A percentile compares a stretch with the other conserved stretches of the same genome.
Conservation (phyloP, 1,140 invertebrate genomes). For the Phenacoccus solenopsis region DNA sequence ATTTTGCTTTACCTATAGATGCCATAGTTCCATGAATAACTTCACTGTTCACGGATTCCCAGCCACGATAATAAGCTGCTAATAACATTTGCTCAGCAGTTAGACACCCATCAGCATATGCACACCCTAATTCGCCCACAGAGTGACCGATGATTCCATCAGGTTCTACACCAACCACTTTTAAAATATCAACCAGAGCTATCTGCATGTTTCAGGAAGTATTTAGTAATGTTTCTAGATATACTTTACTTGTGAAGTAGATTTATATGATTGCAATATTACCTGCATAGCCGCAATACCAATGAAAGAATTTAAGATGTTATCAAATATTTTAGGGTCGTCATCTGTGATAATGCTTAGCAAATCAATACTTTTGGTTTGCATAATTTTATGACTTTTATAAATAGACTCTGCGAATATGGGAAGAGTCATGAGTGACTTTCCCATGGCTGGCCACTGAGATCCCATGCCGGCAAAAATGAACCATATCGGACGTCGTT, state of each 20-base stretch:
- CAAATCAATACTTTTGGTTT: constrained; percentile 44
- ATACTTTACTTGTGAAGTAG: no score
- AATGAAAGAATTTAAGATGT: constrained; percentile 52
- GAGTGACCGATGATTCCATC: constrained; percentile 58
- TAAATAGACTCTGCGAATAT: constrained; percentile 45
- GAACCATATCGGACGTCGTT: constrained; percentile 42
- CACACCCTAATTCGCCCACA: constrained; percentile 51
- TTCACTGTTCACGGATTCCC: constrained; percentile 41
- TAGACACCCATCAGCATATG: constrained; percentile 53
- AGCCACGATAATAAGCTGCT: constrained; percentile 48
- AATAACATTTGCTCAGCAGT: constrained; percentile 49
- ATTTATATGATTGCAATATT: constrained; percentile 14
- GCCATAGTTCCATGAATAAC: constrained; percentile 31
- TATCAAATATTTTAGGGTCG: constrained; percentile 42
- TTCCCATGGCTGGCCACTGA: constrained; percentile 50
- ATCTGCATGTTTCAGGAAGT: constrained; percentile 40
- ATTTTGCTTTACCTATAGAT: constrained; percentile 13
- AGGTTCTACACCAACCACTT: constrained; percentile 38
- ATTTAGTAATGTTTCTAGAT: no score
- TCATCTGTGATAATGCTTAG: constrained; percentile 44
- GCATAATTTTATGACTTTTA: constrained; percentile 41
- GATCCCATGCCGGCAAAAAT: constrained; percentile 54
- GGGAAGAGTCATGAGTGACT: constrained; percentile 40
- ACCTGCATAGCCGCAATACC: constrained; percentile 69
- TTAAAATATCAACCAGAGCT: constrained; percentile 57